These are phyloP conservation scores for Regulus satrapa DNA, from an alignment of 2,113 vertebrate species.

Conservation along the genomic window DNA sequence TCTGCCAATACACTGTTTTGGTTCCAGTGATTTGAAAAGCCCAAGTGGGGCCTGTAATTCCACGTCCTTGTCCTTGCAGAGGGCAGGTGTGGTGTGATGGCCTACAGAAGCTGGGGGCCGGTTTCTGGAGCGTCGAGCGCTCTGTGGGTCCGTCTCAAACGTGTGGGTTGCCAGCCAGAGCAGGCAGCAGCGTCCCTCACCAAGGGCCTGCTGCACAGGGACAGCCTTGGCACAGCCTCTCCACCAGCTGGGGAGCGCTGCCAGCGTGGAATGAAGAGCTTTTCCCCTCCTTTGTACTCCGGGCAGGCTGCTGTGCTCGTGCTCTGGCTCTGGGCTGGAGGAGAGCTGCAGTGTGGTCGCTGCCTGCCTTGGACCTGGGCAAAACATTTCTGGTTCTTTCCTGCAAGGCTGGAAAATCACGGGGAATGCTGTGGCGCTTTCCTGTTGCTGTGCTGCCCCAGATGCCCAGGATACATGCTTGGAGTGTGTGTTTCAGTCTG, in stretches of 20 bases:
- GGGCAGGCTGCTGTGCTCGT: background rate
- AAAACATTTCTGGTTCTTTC: background rate
- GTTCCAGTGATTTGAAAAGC: background rate
- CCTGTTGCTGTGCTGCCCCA: background rate
- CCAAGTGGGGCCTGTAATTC: background rate
- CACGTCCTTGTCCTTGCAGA: background rate
- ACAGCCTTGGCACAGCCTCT: background rate
- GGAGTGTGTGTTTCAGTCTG: background rate
- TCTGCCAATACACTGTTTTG: background rate
- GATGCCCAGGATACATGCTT: fast-evolving
- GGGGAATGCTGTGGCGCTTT: background rate
- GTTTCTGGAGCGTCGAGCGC: background rate
- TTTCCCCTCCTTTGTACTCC: background rate
- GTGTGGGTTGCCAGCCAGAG: background rate
- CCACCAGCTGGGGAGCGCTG: background rate
- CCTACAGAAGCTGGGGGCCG: background rate
- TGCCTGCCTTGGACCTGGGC: background rate
- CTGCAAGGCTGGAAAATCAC: fast-evolving
- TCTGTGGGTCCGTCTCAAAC: background rate
- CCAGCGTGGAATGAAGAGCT: background rate
- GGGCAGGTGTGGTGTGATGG: background rate
- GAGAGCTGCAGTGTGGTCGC: background rate
- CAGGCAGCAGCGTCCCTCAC: background rate
- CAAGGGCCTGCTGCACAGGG: background rate
- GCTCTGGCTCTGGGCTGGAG: background rate